A percentile compares a stretch with the other conserved stretches of the same genome.
phyloP scores from a whole-genome alignment of 2,797 vertebrate species.

The Decapterus maruadsi region DNA sequence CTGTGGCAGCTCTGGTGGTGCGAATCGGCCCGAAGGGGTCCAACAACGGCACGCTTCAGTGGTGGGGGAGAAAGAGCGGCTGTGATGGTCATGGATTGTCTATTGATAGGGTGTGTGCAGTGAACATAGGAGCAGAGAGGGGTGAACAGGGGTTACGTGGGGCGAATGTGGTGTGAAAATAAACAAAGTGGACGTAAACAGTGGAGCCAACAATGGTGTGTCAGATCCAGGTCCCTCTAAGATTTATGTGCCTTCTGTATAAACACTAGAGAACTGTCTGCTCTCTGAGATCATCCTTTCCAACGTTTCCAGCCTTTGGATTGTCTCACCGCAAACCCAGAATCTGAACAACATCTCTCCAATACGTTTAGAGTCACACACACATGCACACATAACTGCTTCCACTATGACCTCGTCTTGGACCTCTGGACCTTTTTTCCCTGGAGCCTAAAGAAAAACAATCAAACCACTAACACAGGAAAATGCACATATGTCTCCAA shows the following conservation, averaged over 20 bases:
- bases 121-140: constrained; percentile 55
- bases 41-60: constrained; percentile 49
- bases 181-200: constrained; percentile 65
- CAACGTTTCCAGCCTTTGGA: constrained; percentile 26
- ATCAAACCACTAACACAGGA: constrained; percentile 70
- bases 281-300: constrained; percentile 74
- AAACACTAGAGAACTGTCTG: constrained; percentile 60
- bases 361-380: background rate
- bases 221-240: constrained; percentile 46
- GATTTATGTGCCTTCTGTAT: constrained; percentile 53
- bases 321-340: constrained; percentile 37
- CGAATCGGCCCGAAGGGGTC: constrained; percentile 23
- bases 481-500: constrained; percentile 64
- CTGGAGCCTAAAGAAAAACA: constrained; percentile 70
- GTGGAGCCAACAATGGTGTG: constrained; percentile 46
- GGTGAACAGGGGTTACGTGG: constrained; percentile 38
- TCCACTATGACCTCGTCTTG: constrained; percentile 44
- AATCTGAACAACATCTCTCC: constrained; percentile 33
- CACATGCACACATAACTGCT: constrained; percentile 7
- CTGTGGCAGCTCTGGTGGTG: constrained; percentile 13
- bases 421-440: constrained; percentile 52
- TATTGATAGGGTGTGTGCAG: constrained; percentile 72
- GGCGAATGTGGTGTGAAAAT: constrained; percentile 76
- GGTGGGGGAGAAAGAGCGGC: constrained; percentile 44
- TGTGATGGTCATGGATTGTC: constrained; percentile 59